Percentiles rank a stretch among this genome's conserved stretches.
These are phyloP conservation scores for Melanerpes formicivorus DNA, from an alignment of 2,113 vertebrate species.

Conservation along the genomic window DNA sequence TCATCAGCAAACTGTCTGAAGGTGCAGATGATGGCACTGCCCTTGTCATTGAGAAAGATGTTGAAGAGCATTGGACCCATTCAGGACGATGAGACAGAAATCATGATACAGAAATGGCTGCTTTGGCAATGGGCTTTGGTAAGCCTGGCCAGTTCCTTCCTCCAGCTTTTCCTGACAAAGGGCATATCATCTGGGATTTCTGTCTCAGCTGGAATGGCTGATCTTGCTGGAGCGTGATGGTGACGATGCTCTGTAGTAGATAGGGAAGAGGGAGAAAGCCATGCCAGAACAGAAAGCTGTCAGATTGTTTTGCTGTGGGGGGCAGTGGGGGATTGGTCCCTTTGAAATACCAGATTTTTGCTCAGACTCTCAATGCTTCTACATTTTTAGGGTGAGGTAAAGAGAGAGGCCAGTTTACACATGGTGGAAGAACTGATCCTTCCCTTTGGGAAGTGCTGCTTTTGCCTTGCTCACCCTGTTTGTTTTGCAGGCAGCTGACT, in stretches of 20 bases:
- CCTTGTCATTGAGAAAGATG: not conserved
- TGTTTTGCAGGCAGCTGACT: not conserved
- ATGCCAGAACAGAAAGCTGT: not conserved
- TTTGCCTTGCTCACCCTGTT: not conserved
- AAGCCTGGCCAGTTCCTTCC: not conserved
- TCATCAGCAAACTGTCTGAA: too few relatives aligned
- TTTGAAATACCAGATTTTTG: not conserved
- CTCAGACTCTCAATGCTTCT: not conserved
- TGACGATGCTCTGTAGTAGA: not conserved
- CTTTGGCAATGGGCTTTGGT: not conserved
- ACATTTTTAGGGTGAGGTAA: not conserved
- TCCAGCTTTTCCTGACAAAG: not conserved
- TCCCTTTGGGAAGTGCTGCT: not conserved
- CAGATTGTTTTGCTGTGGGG: not conserved
- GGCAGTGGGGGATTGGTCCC: not conserved
- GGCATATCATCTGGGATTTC: not conserved
- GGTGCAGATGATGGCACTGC: too few relatives aligned
- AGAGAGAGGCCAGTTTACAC: not conserved
- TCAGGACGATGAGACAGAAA: too few relatives aligned
- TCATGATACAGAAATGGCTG: not conserved
- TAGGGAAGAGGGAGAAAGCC: not conserved
- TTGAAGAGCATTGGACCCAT: too few relatives aligned
- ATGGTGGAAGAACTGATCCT: not conserved
- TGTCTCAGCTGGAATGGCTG: not conserved
- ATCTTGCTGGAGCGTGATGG: not conserved